These are phyloP conservation scores for Poeciliopsis paucimaculata DNA, from an alignment of 2,797 vertebrate genomes.

Conservation along the genomic window DNA sequence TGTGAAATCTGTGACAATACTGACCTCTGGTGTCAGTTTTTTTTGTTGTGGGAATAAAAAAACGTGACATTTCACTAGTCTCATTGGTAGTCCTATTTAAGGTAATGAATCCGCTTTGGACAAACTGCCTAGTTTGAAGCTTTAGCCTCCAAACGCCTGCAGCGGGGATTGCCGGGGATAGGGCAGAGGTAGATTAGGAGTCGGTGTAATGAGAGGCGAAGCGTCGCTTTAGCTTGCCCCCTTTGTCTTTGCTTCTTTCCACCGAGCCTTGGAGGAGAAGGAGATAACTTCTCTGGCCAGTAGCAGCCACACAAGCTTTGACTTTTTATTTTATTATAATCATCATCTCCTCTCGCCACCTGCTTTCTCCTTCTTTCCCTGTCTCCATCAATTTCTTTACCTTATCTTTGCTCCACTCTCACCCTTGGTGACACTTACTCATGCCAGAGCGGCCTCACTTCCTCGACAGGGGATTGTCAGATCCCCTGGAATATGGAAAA, in stretches of 20 bases:
- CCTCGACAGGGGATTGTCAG: slow-evolving; percentile 64
- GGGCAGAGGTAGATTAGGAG: slow-evolving; percentile 81
- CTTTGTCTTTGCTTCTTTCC: slow-evolving; percentile 74
- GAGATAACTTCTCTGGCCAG: slow-evolving; percentile 64
- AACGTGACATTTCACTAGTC: slow-evolving; percentile 68
- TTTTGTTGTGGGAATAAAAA: slow-evolving; percentile 24
- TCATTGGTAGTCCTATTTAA: slow-evolving; percentile 70
- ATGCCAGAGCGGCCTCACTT: slow-evolving; percentile 56
- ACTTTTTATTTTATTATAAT: slow-evolving; percentile 74
- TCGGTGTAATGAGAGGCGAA: slow-evolving; percentile 78
- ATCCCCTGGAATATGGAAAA: slow-evolving; percentile 77
- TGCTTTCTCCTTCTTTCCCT: slow-evolving; percentile 49
- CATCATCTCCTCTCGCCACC: slow-evolving; percentile 59
- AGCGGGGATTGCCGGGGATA: slow-evolving; percentile 78
- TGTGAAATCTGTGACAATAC: slow-evolving; percentile 90
- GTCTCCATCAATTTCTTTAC: slow-evolving; percentile 26
- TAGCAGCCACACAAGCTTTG: slow-evolving; percentile 65
- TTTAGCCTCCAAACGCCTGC: slow-evolving; percentile 71
- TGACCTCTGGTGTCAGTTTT: slow-evolving; percentile 92
- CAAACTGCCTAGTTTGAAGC: slow-evolving; percentile 73
- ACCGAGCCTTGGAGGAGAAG: slow-evolving; percentile 56
- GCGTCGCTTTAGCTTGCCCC: slow-evolving; percentile 71
- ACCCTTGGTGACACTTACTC: slow-evolving; percentile 46
- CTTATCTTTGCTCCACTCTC: slow-evolving; percentile 26
- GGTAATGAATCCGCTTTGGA: slow-evolving; percentile 81